phyloP scores from a whole-genome alignment of 64 coral and sea anemone species.

The Trachythela sp. region DNA sequence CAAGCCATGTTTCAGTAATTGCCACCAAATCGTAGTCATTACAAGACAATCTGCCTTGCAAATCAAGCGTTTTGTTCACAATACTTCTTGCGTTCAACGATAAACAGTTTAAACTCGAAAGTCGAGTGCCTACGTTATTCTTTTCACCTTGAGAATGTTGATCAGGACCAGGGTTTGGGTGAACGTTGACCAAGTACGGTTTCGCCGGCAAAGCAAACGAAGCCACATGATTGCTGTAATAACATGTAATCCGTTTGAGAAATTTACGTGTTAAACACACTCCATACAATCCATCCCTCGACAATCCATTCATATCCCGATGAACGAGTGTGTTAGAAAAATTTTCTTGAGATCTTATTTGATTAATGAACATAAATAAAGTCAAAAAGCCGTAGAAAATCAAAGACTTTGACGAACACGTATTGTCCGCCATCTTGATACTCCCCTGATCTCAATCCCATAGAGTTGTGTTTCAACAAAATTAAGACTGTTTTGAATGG shows the following conservation, averaged over 20 bases:
- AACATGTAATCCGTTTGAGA: no score
- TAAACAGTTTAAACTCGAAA: background rate
- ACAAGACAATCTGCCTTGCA: background rate
- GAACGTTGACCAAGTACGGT: no score
- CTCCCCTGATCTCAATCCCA: conserved; percentile 43
- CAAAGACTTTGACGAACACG: no score
- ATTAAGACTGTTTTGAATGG: background rate
- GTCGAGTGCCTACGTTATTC: background rate
- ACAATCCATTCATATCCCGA: no score
- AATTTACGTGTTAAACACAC: no score
- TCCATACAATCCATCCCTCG: no score
- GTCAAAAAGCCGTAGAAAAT: no score
- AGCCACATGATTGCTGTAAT: no score
- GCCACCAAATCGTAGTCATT: background rate
- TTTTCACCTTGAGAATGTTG: background rate
- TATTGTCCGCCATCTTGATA: background rate
- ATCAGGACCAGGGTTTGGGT: background rate
- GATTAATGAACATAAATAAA: no score
- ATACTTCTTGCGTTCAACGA: background rate
- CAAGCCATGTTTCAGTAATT: background rate
- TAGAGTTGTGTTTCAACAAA: conserved; percentile 49
- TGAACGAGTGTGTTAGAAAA: no score
- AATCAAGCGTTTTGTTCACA: background rate
- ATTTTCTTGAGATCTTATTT: no score
- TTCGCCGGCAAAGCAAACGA: no score